Evolutionary conservation across 2,888 invertebrate species (phyloP).

Genomic region (Standfussiana lucernea): DNA sequence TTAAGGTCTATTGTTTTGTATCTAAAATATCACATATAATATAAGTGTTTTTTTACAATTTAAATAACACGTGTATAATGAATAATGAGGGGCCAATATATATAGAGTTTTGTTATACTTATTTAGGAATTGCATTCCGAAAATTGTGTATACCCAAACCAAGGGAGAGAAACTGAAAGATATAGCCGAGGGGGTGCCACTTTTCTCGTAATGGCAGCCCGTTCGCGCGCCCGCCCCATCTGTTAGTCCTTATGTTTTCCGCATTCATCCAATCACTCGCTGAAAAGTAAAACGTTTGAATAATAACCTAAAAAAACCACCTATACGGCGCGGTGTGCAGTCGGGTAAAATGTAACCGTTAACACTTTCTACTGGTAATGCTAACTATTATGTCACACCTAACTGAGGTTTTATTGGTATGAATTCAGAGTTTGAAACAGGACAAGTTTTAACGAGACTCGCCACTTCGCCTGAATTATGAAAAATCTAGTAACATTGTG

Average conservation of each 20-base stretch:
- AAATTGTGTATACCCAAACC: neutral
- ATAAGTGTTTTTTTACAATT: neutral
- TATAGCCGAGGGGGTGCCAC: neutral
- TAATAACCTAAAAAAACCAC: constrained; percentile 43
- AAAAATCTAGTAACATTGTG: neutral
- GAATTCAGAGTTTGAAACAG: neutral
- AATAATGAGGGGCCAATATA: neutral
- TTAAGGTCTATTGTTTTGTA: neutral
- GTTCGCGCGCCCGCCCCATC: neutral
- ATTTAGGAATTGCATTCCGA: neutral
- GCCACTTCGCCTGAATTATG: neutral
- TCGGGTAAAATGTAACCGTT: constrained; percentile 44
- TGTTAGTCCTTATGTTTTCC: constrained; percentile 25
- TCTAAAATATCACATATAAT: neutral
- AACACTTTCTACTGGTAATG: constrained; percentile 53
- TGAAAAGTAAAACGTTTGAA: constrained; percentile 57
- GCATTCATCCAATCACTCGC: constrained; percentile 40
- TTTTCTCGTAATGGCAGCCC: neutral
- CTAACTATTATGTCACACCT: neutral
- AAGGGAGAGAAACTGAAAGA: neutral
- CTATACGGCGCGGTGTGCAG: constrained; percentile 27
- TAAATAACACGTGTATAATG: neutral
- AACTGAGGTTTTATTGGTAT: neutral
- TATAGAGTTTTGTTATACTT: neutral
- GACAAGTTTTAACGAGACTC: neutral